Evolutionary conservation across 2,888 invertebrate genomes (phyloP), one percentile per base, ranked within the genome.

Genomic region (Athetis lepigone): DNA sequence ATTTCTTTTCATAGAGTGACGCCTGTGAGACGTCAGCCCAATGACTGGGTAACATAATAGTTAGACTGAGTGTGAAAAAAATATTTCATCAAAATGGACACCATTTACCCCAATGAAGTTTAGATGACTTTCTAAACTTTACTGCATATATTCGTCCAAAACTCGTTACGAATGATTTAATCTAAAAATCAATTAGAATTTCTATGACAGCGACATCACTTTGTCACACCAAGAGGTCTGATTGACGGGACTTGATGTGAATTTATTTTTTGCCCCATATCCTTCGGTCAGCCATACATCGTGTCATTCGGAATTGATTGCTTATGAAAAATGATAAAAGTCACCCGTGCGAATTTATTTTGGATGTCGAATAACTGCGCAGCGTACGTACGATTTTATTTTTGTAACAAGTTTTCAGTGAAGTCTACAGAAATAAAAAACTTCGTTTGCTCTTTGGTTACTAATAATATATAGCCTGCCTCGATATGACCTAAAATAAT

Each of bases 241-340:
- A 92, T 92, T 86, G 92, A 92, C 92, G 89, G 77, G 60, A 82
- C 83, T 85, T 84, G 86, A 86, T 87, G 83, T 76, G 84, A 88
- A 85, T 90, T 87, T 88, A 85, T 90, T 87, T 75, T 84, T 81
- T 83, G 83, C 83, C 81, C 78, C 79, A 75, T 85, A 85, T 86
- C 84, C 87, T 86, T 85, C 85, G 83, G 68, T 62, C 55, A 49
- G 45, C 75, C 80, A 80, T 82, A 82, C 80, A 85, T 85, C 85
- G 76, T 83, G 88, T 88, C 90, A 88, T 88, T 85, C 77, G 70
- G 74, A 88, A 92, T 92, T 92, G 91, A 92, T 92, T 90, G 90
- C 86, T 84, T 85, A 88, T 79, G 80, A 80, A 78, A 80, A 80
- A 85, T 67, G 80, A 69, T 75, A 75, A 82, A 84, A 77, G 79